Evolutionary conservation across 2,113 vertebrate genomes (phyloP).

Genomic region (Butorides virescens): DNA sequence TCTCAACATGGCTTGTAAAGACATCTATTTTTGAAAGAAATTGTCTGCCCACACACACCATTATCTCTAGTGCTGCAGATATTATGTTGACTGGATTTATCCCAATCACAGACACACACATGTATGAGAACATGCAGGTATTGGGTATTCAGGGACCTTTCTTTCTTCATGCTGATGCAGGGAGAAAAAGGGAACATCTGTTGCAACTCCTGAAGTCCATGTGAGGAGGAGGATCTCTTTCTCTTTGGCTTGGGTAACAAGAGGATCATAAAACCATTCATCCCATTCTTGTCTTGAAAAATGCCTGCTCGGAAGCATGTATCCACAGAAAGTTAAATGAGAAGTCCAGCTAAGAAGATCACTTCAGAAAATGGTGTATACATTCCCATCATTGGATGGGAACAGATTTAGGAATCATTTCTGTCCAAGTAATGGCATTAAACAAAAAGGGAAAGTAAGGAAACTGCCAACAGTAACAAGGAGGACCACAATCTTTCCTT

Average conservation of each 20-base stretch:
- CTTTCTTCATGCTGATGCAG: not conserved
- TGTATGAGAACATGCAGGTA: not conserved
- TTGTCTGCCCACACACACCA: fast-evolving
- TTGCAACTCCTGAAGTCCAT: not conserved
- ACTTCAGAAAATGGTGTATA: not conserved
- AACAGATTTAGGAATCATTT: not conserved
- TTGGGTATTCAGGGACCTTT: not conserved
- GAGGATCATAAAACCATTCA: not conserved
- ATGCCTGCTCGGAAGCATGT: not conserved
- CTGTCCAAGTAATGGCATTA: not conserved
- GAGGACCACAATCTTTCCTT: not conserved
- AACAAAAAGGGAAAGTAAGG: not conserved
- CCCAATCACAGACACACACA: not conserved
- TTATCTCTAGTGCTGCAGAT: not conserved
- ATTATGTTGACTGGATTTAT: not conserved
- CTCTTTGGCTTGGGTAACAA: not conserved
- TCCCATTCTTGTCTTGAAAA: not conserved
- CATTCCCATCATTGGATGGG: not conserved
- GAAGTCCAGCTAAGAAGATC: not conserved
- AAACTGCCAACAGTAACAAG: not conserved
- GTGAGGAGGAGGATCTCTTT: not conserved
- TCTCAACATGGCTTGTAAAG: not conserved
- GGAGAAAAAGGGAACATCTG: not conserved
- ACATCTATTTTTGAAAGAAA: not conserved
- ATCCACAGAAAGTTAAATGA: not conserved